Evolutionary conservation across 2,113 vertebrate species (phyloP).

Genomic region (Rousettus leschenaultii): DNA sequence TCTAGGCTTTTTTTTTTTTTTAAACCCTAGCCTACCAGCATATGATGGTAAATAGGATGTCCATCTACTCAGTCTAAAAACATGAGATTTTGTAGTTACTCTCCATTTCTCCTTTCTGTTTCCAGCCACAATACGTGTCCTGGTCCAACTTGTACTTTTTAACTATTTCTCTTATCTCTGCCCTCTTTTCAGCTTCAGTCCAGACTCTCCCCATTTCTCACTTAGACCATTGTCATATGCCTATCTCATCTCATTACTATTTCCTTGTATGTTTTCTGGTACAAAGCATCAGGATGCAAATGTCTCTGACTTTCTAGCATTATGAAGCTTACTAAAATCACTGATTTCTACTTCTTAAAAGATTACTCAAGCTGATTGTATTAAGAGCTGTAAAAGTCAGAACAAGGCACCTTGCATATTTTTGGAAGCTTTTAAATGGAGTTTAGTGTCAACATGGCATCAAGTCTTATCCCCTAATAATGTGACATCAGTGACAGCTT

Average conservation of each 20-base stretch:
- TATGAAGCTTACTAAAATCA: not conserved
- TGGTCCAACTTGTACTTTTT: not conserved
- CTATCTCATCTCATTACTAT: not conserved
- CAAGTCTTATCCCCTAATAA: not conserved
- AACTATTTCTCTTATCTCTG: not conserved
- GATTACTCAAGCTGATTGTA: not conserved
- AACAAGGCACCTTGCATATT: not conserved
- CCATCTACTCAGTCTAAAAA: not conserved
- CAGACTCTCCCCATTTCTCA: not conserved
- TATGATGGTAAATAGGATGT: not conserved
- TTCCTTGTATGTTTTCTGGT: not conserved
- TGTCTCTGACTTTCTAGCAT: not conserved
- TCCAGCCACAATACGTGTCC: not conserved
- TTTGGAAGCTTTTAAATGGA: slow-evolving; percentile 41
- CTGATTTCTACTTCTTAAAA: not conserved
- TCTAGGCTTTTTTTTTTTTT: not conserved
- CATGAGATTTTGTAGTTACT: not conserved
- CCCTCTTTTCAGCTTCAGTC: not conserved
- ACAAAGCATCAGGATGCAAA: not conserved
- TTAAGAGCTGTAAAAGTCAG: not conserved
- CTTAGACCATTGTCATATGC: not conserved
- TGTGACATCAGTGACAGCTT: slow-evolving; percentile 28
- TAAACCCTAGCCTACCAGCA: not conserved
- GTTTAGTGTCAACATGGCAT: slow-evolving; percentile 25
- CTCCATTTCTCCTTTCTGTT: not conserved